Evolutionary conservation across 1,140 invertebrate species (phyloP), one percentile per base, ranked within the genome.

Genomic region (Ips nitidus): DNA sequence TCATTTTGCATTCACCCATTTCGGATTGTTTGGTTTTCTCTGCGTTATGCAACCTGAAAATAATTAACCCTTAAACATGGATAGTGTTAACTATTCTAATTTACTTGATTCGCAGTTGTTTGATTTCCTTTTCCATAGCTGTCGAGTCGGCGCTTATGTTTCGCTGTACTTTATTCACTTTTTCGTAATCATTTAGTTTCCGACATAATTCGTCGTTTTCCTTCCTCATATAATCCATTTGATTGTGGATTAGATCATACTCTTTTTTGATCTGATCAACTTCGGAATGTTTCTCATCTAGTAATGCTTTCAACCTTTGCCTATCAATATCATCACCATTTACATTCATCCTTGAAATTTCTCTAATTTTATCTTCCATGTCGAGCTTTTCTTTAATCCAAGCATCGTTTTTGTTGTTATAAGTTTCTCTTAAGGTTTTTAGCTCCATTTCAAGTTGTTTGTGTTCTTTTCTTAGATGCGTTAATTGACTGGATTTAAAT

Each of bases 11-110:
- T 53, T 94, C 90, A 2, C 91, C 87, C 22, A 97, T 79, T 77
- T 98, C 95, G 1, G 89, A 87, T 77, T 94, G 94, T 52, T 93
- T 87, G 2, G 87, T 83, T 75, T 93, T 92, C 73, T 97, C 94
- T 39, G 88, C 86, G 76, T 89, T 88, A 58, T 88, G 85, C 42
- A 95, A 79, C 61, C 90, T 89, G 39, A 69, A 55, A 65, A 41
- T 50, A 45, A 42, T 52, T 70, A 64, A n/a, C 41, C 4, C 43
- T 55, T 42, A 55, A 37, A 42, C 5, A 47, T 22, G 41, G 40
- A 65, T 65, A 62, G 7, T 2, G 1, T 52, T 37, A 63, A 40
- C 42, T 39, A 71, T 76, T 78, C 22, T 22, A 22, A 22, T 22
- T 22, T 75, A 88, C 87, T 83, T 86, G 60, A 83, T 85, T 76